Evolutionary conservation across 2,888 invertebrate species (phyloP).

Genomic region (Limnephilus rhombicus): DNA sequence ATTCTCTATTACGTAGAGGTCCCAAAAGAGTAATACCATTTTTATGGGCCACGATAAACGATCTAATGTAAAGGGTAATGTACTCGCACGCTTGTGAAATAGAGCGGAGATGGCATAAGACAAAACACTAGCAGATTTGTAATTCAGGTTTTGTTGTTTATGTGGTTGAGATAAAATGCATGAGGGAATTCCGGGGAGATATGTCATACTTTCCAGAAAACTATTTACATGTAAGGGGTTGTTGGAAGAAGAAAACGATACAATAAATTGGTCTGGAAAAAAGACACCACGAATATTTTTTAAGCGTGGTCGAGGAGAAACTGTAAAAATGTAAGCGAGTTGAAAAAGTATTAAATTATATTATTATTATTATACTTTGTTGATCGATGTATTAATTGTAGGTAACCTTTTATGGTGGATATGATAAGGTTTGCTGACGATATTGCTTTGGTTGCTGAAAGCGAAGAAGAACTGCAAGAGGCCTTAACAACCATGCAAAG

Average conservation of each 20-base stretch:
- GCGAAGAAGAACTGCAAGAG: too few relatives aligned
- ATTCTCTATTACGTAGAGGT: not conserved
- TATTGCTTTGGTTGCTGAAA: too few relatives aligned
- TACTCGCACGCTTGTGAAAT: not conserved
- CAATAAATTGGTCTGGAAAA: not conserved
- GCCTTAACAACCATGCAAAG: too few relatives aligned
- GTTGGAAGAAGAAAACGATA: not conserved
- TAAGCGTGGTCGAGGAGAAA: not conserved
- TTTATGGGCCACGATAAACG: constrained; percentile 33
- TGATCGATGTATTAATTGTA: not conserved
- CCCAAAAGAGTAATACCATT: constrained; percentile 31
- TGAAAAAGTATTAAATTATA: not conserved
- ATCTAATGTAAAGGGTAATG: constrained; percentile 30
- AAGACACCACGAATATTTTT: not conserved
- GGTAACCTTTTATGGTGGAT: too few relatives aligned
- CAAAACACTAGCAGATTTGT: constrained; percentile 18
- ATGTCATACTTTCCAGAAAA: not conserved
- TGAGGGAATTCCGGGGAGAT: not conserved
- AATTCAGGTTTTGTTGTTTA: constrained; percentile 10
- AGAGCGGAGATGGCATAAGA: not conserved
- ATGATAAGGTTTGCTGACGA: too few relatives aligned
- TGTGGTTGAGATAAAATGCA: not conserved
- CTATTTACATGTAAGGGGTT: not conserved
- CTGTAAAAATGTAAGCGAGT: not conserved
- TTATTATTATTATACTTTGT: not conserved